phyloP scores from a whole-genome alignment of 1,140 invertebrate species.

The Thereuonema tuberculata region DNA sequence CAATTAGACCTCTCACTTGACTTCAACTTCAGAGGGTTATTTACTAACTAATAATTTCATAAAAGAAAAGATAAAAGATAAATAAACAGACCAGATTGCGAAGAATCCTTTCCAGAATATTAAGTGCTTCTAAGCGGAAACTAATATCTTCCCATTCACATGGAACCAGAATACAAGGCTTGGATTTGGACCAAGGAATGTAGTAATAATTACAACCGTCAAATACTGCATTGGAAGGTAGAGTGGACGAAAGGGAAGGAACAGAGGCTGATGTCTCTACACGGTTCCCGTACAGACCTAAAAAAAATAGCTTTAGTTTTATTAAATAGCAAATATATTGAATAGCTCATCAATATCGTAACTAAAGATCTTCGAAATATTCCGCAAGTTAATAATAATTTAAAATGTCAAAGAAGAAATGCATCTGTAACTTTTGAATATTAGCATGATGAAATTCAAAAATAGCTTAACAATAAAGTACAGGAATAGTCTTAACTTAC shows the following conservation, averaged over 20 bases:
- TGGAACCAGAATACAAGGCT: conserved; percentile 35
- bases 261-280: conserved; percentile 8
- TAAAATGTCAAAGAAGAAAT: too few relatives aligned
- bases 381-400: neutral
- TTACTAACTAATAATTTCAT: too few relatives aligned
- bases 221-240: conserved; percentile 39
- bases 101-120: conserved; percentile 15
- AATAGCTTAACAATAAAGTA: too few relatives aligned
- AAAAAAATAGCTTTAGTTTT: neutral
- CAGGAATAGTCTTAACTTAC: too few relatives aligned
- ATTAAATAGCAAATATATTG: too few relatives aligned
- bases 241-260: conserved; percentile 36
- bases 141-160: conserved; percentile 38
- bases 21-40: too few relatives aligned
- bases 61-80: too few relatives aligned
- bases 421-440: too few relatives aligned
- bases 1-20: too few relatives aligned
- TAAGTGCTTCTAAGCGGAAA: conserved; percentile 34
- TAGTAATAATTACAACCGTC: conserved; percentile 38
- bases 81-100: neutral
- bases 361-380: neutral
- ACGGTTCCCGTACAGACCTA: conserved; percentile 3
- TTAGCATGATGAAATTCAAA: too few relatives aligned
- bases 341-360: too few relatives aligned
- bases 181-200: conserved; percentile 35